These are phyloP conservation scores for Ochropacha duplaris DNA, from an alignment of 2,888 invertebrate genomes.

Conservation along the genomic window DNA sequence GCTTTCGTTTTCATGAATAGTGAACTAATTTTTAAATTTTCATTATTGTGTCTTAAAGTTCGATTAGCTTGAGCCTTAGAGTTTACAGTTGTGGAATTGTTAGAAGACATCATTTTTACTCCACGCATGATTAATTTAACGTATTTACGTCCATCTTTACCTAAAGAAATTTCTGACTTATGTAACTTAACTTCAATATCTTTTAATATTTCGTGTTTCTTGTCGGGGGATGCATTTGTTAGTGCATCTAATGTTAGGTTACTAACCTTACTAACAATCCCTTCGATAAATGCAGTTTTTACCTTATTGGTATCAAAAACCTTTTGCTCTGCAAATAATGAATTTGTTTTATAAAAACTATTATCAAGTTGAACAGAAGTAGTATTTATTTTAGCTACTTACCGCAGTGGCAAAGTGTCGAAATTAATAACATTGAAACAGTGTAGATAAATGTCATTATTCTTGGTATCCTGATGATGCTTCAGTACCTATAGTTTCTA, in stretches of 20 bases:
- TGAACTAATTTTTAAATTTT: not conserved
- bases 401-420: not conserved
- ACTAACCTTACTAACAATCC: conserved; percentile 43
- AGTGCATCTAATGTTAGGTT: conserved; percentile 37
- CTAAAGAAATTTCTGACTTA: conserved; percentile 37
- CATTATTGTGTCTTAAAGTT: conserved; percentile 7
- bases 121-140: conserved; percentile 56
- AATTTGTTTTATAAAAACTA: not conserved
- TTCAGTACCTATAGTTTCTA: not conserved
- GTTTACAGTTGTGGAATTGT: conserved; percentile 3
- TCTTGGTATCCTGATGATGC: not conserved
- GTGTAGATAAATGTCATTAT: not conserved
- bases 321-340: not conserved
- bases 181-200: conserved; percentile 44
- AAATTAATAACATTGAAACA: not conserved
- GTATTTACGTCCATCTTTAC: conserved; percentile 43
- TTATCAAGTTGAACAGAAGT: no score
- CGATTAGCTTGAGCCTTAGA: not conserved
- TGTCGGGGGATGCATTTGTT: conserved; percentile 22
- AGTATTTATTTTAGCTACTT: not conserved
- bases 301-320: not conserved
- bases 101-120: conserved; percentile 37
- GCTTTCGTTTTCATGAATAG: not conserved
- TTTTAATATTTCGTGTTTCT: conserved; percentile 28
- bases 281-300: conserved; percentile 30